Evolutionary conservation across 1,140 invertebrate species (phyloP), one percentile per base, ranked within the genome.

Genomic region (Bombus cullumanus): DNA sequence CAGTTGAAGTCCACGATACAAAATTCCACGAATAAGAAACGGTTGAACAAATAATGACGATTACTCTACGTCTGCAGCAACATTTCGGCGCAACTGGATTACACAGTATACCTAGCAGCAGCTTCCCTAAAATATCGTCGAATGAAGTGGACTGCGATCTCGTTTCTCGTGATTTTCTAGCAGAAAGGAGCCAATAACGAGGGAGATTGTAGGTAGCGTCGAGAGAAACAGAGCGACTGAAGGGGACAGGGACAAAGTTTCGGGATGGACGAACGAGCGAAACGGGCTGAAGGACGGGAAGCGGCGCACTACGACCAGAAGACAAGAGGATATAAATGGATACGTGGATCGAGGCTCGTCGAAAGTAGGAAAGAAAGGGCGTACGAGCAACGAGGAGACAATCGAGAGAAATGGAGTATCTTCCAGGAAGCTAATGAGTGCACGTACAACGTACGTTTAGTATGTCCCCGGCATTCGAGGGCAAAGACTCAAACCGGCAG

Each of bases 391-490:
- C 43, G 25, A 12, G 31, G 41, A 64, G 15, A n/a, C 8, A 13
- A 25, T 31, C 22, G n/a, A 22, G 57, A 37, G 37, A 37, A 43
- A 68, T 34, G n/a, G 37, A 76, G 47, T 74, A 31, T 47, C 47
- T 82, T 83, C 74, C 77, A 78, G 78, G 62, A 80, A 83, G 74
- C 68, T 92, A 92, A 92, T 90, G 91, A 92, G 91, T 87, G 79
- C 86, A 90, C 88, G 90, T 91, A 86, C 86, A 81, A 87, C 84
- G 85, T 88, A 86, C 85, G 91, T 89, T 92, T 91, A 92, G 91
- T 92, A 92, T 92, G 91, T 92, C 89, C 59, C 69, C 76, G 41
- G 91, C 88, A 91, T 91, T 87, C 79, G 66, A 73, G n/a, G 74
- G 90, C 85, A 88, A 88, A 86, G 87, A 73, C 64, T 81, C 43